Evolutionary conservation across 2,888 invertebrate genomes (phyloP), one percentile per base, ranked within the genome.

Genomic region (Agapostemon virescens): DNA sequence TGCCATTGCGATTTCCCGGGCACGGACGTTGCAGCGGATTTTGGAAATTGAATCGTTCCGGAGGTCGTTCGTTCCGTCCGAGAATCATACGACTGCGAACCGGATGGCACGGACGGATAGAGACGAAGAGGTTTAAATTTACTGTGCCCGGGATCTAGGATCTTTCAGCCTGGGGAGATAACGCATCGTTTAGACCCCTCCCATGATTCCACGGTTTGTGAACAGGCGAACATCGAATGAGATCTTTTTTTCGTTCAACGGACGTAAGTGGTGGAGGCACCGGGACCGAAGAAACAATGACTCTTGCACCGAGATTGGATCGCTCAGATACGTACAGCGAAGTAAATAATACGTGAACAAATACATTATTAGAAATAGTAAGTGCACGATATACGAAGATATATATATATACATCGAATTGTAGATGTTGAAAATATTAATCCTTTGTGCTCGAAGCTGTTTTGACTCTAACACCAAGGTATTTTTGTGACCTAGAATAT

Each of bases 11-110:
- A 49, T 45, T 20, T 38, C n/a, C 33, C 40, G 23, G 26, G 17
- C n/a, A 7, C n/a, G 38, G 26, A 52, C 45, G 45, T 38, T 9
- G 58, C 30, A 20, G 2, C 23, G 45, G 79, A 64, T 80, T 69
- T 73, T 73, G 20, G 64, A 42, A 72, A 79, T 79, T 42, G 79
- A 55, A 64, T 69, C 17, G 23, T 20, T 6, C 15, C 42, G 9
- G 17, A 23, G 15, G n/a, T 63, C 52, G 36, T 40, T 20, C 63
- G 33, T 36, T 42, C 36, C 71, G 17, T 30, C 30, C 30, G 20
- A 15, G 11, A 45, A 61, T 74, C 49, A 17, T n/a, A 17, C 9
- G 42, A 42, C 23, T 26, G 15, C 3, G 38, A 42, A 45, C 26
- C 2, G 40, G 63, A 64, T 63, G 49, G 26, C n/a, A 26, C 15